Percentiles rank a stretch among this genome's conserved stretches.
Evolutionary conservation across 2,113 vertebrate genomes (phyloP).

Genomic region (Cinclus mexicanus): DNA sequence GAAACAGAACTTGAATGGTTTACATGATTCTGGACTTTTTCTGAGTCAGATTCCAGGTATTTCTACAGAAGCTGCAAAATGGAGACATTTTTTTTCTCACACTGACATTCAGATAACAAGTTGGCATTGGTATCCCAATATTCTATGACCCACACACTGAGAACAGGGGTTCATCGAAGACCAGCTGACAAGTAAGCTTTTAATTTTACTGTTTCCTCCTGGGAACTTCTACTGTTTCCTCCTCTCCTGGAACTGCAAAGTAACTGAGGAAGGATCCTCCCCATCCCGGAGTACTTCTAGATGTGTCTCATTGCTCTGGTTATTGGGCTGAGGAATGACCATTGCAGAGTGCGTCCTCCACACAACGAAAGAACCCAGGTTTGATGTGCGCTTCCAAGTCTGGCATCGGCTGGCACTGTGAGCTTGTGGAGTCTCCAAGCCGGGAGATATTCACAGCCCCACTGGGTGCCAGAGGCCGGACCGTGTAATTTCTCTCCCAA

Average conservation of each 20-base stretch:
- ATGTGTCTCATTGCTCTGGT: background rate
- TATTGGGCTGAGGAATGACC: background rate
- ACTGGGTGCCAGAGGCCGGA: background rate
- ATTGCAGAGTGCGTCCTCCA: rapidly evolving
- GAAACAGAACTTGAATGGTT: background rate
- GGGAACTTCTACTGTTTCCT: background rate
- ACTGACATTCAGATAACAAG: background rate
- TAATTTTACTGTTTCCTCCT: background rate
- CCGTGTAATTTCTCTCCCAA: background rate
- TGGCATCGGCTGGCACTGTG: no score
- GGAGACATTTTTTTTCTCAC: background rate
- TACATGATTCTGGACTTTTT: background rate
- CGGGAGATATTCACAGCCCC: background rate
- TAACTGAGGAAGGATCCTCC: background rate
- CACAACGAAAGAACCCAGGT: background rate
- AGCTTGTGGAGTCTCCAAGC: no score
- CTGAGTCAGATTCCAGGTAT: background rate
- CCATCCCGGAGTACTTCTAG: no score
- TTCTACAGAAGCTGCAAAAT: background rate
- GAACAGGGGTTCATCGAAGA: background rate
- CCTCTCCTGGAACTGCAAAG: background rate
- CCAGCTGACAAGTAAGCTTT: background rate
- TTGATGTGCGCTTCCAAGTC: no score
- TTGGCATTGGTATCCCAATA: background rate
- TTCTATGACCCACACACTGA: background rate